A percentile compares a stretch with the other conserved stretches of the same genome.
These are phyloP conservation scores for Porites cylindrica DNA, from an alignment of 92 coral and sea anemone genomes.

Conservation along the genomic window DNA sequence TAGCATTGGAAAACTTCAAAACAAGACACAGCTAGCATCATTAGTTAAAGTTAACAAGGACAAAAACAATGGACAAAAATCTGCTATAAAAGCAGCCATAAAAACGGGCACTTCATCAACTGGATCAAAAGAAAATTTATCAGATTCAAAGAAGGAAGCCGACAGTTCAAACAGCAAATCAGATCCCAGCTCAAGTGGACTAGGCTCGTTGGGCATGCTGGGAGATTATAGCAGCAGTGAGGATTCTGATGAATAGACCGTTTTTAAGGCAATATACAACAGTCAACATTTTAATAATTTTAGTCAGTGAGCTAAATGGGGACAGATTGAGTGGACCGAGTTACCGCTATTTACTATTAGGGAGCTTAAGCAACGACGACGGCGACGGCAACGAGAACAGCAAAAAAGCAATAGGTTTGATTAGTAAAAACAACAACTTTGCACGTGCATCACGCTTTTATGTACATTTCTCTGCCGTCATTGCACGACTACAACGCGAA, in stretches of 20 bases:
- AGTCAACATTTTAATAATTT: no score
- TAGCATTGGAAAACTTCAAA: conserved; percentile 78
- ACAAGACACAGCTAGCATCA: conserved; percentile 68
- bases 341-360: no score
- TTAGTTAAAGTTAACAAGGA: conserved; percentile 81
- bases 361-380: no score
- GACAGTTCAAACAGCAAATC: neutral
- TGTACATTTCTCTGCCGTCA: no score
- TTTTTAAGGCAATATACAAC: neutral
- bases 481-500: no score
- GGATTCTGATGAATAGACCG: conserved; percentile 61
- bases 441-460: no score
- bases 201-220: conserved; percentile 71
- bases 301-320: no score
- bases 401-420: no score
- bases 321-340: no score
- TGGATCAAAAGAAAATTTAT: neutral
- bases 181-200: conserved; percentile 8
- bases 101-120: neutral
- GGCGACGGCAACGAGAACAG: no score
- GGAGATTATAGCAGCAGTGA: conserved; percentile 93
- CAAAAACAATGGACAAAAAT: conserved; percentile 40
- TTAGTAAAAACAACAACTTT: no score
- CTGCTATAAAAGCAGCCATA: neutral
- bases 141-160: conserved; percentile 8